Evolutionary conservation across 2,113 vertebrate species (phyloP).

Genomic region (Urocitellus parryii): DNA sequence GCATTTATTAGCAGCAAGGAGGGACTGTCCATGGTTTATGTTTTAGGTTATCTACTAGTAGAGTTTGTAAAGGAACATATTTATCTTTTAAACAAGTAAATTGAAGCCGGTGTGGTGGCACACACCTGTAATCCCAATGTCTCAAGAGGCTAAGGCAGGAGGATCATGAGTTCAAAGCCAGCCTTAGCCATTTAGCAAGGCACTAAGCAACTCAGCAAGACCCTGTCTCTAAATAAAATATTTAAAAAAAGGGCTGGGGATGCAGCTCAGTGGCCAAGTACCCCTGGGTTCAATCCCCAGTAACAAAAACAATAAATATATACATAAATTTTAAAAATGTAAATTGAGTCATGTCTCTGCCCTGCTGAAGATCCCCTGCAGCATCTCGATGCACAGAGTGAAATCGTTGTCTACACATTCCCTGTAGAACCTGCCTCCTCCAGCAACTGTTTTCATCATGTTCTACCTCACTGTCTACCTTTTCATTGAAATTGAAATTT

Average conservation of each 20-base stretch:
- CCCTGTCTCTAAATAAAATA: no score
- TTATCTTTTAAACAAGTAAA: slow-evolving; percentile 21
- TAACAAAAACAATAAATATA: no score
- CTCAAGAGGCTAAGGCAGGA: no score
- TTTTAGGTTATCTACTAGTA: neutral
- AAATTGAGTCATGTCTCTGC: neutral
- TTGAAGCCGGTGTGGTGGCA: neutral
- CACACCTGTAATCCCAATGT: no score
- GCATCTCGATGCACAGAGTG: neutral
- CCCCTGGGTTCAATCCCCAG: no score
- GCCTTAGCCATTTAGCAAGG: no score
- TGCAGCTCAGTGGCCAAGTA: no score
- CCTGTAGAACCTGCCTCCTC: neutral
- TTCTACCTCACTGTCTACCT: neutral
- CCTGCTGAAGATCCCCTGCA: neutral
- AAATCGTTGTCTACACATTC: neutral
- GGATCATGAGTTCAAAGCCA: no score
- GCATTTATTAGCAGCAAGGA: neutral
- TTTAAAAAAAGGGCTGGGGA: no score
- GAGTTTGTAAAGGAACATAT: neutral
- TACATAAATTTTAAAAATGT: neutral
- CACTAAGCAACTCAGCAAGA: no score
- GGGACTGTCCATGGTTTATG: neutral
- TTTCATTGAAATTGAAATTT: neutral
- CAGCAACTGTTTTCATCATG: neutral